Evolutionary conservation across 2,113 vertebrate genomes (phyloP), one percentile per base, ranked within the genome.

Genomic region (Odontesthes bonariensis): DNA sequence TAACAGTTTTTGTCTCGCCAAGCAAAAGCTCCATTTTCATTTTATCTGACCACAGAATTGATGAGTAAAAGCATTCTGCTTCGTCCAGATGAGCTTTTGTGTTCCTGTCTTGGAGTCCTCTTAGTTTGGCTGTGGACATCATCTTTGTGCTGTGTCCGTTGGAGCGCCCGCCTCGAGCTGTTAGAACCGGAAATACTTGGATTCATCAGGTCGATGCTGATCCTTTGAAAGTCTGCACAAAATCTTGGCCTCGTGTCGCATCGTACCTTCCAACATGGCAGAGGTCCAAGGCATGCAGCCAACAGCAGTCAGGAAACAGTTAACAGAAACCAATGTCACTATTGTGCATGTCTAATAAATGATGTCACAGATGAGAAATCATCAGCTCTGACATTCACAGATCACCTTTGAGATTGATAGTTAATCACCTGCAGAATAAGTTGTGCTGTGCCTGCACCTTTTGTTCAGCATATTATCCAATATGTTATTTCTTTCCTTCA

Each of bases 301-400:
- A 20, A 12, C 10, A 40, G 57, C 46, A 27, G 40, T 27, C 42
- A 8, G 10, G 42, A 19, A 49, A 49, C 46, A 49, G 46, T 49
- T 49, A 19, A 49, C 5, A 49, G 46, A 49, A 49, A 49, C 19
- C 17, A 20, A 9, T 13, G 5, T 40, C 11, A 22, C 33, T 35
- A 9, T 59, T n/a, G 57, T 40, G 16, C 17, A 38, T 35, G 32
- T 38, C 35, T 59, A 40, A 59, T 59, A 59, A 59, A 59, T 22
- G n/a, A 14, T 59, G 20, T 20, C 13, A 22, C n/a, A 1, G 57
- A 38, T 59, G 57, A 38, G 17, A 35, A n/a, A 19, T 11, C 12
- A n/a, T 49, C 46, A n/a, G 46, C 33, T 13, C 35, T 13, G 57
- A 59, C 32, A 38, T 59, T 59, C n/a, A 5, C 35, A 40, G 17